Conservation (phyloP, 1,140 invertebrate species). For the Hirudo medicinalis region DNA sequence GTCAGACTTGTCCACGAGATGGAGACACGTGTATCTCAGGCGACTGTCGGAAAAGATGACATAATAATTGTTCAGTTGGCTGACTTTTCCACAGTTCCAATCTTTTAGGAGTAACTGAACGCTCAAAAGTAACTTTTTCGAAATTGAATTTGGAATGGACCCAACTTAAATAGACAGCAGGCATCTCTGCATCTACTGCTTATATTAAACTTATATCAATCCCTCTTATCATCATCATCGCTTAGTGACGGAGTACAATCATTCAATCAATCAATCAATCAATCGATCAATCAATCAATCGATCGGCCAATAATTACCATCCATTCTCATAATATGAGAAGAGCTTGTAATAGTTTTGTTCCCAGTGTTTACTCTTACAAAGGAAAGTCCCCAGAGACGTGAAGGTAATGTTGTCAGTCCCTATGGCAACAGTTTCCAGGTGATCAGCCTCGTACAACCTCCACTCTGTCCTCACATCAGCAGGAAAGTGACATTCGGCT, state of each 20-base stretch:
- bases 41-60: constrained; percentile 12
- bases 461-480: constrained; percentile 1
- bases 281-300: not conserved
- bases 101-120: too few relatives aligned
- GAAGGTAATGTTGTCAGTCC: constrained; percentile 13
- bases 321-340: constrained; percentile 22
- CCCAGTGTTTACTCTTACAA: constrained; percentile 25
- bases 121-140: too few relatives aligned
- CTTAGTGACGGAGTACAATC: not conserved
- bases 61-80: too few relatives aligned
- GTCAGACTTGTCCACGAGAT: constrained; percentile 10
- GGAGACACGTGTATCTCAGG: constrained; percentile 17
- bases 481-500: constrained; percentile 7
- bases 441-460: constrained; percentile 4
- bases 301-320: constrained; percentile 18
- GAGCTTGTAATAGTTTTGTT: constrained; percentile 21
- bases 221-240: too few relatives aligned
- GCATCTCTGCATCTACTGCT: too few relatives aligned
- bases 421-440: constrained; percentile 15
- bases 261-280: not conserved
- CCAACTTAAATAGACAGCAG: too few relatives aligned
- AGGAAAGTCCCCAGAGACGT: constrained; percentile 20
- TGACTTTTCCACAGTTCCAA: too few relatives aligned
- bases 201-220: too few relatives aligned
- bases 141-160: too few relatives aligned